Percentiles rank a stretch among this genome's conserved stretches.
Evolutionary conservation across 2,888 invertebrate species (phyloP).

Genomic region (Cantharis nigra): DNA sequence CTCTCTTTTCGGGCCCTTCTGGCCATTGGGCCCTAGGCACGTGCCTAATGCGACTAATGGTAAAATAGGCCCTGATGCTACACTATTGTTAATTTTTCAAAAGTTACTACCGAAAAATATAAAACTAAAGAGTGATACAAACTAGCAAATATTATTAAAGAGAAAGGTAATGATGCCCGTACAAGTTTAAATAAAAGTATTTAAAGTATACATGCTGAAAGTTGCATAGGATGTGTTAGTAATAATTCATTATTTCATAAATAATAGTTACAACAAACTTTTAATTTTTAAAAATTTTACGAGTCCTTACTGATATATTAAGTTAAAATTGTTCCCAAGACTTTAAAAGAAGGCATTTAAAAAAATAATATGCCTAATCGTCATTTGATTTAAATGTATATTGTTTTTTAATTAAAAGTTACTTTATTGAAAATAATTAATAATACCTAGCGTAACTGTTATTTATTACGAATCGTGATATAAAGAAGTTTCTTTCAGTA

Average conservation of each 20-base stretch:
- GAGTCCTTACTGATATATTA: neutral
- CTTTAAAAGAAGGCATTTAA: too few relatives aligned
- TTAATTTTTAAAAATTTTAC: neutral
- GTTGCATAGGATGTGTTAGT: slow-evolving; percentile 8
- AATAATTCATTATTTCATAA: slow-evolving; percentile 2
- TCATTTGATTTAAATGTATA: too few relatives aligned
- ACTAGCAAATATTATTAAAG: slow-evolving; percentile 22
- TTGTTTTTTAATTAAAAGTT: neutral
- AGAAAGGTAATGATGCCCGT: slow-evolving; percentile 26
- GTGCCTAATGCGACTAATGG: too few relatives aligned
- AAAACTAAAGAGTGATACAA: neutral
- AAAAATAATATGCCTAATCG: too few relatives aligned
- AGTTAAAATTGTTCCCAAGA: too few relatives aligned
- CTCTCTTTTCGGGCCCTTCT: too few relatives aligned
- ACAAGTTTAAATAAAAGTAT: slow-evolving; percentile 19
- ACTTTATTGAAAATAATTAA: neutral
- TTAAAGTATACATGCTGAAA: slow-evolving; percentile 20
- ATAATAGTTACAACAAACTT: slow-evolving; percentile 6
- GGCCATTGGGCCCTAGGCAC: too few relatives aligned
- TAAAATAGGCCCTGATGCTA: too few relatives aligned
- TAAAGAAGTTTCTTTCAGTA: slow-evolving; percentile 23
- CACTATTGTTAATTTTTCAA: too few relatives aligned
- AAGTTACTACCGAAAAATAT: too few relatives aligned
- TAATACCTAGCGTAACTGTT: neutral
- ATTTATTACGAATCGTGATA: slow-evolving; percentile 8